Conservation (phyloP, 2,113 vertebrate species). For the Tragelaphus strepsiceros region DNA sequence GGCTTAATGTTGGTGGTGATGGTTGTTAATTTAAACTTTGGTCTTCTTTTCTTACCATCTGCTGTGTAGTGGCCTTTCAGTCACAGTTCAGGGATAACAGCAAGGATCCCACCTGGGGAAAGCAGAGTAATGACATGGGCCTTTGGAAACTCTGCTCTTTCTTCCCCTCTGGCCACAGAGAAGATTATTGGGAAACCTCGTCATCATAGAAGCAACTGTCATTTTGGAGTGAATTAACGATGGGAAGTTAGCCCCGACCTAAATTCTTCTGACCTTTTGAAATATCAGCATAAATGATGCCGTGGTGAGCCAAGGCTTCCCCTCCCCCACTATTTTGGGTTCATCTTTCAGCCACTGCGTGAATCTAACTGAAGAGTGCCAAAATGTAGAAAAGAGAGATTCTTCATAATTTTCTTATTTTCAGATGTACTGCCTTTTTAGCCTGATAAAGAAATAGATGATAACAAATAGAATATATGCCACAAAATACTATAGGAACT, state of each 20-base stretch:
- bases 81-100: conserved; percentile 45
- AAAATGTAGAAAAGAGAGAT: conserved; percentile 29
- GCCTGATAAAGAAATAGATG: background rate
- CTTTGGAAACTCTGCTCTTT: conserved; percentile 38
- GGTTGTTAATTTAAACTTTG: conserved; percentile 60
- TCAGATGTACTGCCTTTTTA: conserved; percentile 21
- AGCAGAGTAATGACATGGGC: conserved; percentile 15
- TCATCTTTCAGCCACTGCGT: background rate
- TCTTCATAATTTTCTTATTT: background rate
- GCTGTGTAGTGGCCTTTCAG: background rate
- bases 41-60: conserved; percentile 58
- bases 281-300: conserved; percentile 20
- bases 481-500: background rate
- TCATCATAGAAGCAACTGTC: conserved; percentile 12
- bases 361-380: conserved; percentile 12
- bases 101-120: conserved; percentile 38
- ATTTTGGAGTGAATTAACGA: conserved; percentile 17
- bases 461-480: background rate
- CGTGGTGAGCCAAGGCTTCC: background rate
- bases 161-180: background rate
- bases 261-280: conserved; percentile 42
- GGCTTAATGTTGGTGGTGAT: conserved; percentile 46
- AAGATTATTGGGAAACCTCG: conserved; percentile 7
- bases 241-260: background rate
- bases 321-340: background rate